Evolutionary conservation across 2,113 vertebrate genomes (phyloP), one percentile per base, ranked within the genome.

Genomic region (Oenanthe oenanthe): DNA sequence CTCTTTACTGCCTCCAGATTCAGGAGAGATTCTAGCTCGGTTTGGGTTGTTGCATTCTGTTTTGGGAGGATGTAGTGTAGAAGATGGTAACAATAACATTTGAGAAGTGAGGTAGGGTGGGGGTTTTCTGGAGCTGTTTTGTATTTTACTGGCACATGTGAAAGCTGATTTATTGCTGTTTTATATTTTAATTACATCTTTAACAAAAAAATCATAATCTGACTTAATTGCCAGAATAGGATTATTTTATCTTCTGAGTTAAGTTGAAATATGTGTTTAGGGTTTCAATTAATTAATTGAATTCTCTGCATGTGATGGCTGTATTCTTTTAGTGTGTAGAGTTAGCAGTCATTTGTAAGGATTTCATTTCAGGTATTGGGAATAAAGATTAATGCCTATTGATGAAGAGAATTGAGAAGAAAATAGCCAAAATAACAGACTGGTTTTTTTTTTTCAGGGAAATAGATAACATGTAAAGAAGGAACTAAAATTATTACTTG

Each of bases 211-310:
- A 18, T 83, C 42, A 12, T 34, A 20, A 53, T 47, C 34, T 58
- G 56, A 77, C 32, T 89, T 38, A 77, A 84, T 79, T 89, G 34
- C 62, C 21, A 51, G 53, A 74, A 57, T 80, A 58, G 81, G 67
- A 85, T n/a, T 65, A 61, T 68, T 93, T 94, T 72, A 56, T 92
- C 62, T 92, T 43, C 56, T 76, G 51, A 26, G 71, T 75, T 95
- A 70, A 66, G 11, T 15, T 91, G 42, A 89, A 80, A 80, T 68
- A 34, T 21, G 16, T 51, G 17, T 66, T 31, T n/a, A 72, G 20
- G 71, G 16, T 75, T 63, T 32, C 50, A 73, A 0, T 80, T 85
- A 92, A 38, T 26, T 7, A 88, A 42, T 26, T 88, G 48, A 21
- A 32, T 75, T 91, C 28, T 85, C 51, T 48, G 63, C n/a, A 12